These are phyloP conservation scores for Sebastes steindachneri DNA, from an alignment of 2,797 vertebrate genomes.

Conservation along the genomic window DNA sequence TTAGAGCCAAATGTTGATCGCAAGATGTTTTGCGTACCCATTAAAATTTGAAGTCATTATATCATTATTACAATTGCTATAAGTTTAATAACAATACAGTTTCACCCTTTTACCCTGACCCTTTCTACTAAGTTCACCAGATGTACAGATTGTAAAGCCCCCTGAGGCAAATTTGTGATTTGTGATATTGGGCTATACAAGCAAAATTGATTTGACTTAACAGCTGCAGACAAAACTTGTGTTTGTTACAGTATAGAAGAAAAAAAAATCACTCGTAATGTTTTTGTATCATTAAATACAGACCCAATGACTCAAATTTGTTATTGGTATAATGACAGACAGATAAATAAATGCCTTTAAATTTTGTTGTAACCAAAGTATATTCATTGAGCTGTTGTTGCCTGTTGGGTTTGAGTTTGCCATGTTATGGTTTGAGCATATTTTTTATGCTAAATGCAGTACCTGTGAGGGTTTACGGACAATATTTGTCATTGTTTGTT, in stretches of 20 bases:
- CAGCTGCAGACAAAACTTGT: slow-evolving; percentile 28
- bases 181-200: too few species aligned
- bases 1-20: slow-evolving; percentile 24
- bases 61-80: slow-evolving; percentile 38
- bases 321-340: neutral
- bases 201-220: neutral
- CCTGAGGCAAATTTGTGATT: too few species aligned
- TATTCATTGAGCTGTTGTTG: too few species aligned
- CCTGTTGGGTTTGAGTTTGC: too few species aligned
- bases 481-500: too few species aligned
- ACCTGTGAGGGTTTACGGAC: too few species aligned
- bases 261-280: neutral
- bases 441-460: too few species aligned
- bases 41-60: slow-evolving; percentile 41
- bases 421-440: too few species aligned
- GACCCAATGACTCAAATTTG: neutral
- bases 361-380: neutral
- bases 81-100: slow-evolving; percentile 35
- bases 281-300: neutral
- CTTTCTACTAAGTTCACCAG: neutral
- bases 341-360: neutral
- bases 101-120: slow-evolving; percentile 10
- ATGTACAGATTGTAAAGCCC: too few species aligned
- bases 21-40: slow-evolving; percentile 26
- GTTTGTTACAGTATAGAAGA: neutral